phyloP scores from a whole-genome alignment of 1,140 invertebrate species.

The Varroa destructor region DNA sequence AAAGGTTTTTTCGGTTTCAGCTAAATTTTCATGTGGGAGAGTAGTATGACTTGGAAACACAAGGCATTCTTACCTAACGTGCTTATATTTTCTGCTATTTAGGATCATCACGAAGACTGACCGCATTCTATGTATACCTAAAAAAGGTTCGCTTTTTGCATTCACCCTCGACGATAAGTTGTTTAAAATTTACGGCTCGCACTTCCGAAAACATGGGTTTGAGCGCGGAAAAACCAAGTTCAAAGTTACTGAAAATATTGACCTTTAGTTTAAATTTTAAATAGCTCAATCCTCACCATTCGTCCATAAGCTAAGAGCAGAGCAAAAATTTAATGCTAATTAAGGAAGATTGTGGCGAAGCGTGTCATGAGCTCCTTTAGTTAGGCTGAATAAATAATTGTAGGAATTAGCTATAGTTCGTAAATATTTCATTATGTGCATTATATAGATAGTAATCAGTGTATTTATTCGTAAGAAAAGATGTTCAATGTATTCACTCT shows the following conservation, averaged over 20 bases:
- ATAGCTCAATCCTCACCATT: too few species aligned
- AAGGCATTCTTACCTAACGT: slow-evolving; percentile 31
- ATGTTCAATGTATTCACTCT: too few species aligned
- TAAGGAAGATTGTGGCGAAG: not conserved
- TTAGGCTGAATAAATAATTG: slow-evolving; percentile 4
- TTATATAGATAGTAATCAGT: too few species aligned
- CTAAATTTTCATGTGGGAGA: not conserved
- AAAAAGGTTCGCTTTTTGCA: slow-evolving; percentile 51
- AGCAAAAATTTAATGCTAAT: not conserved
- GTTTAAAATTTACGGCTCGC: slow-evolving; percentile 55
- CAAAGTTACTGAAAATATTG: slow-evolving; percentile 41
- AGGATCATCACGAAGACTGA: slow-evolving; percentile 3
- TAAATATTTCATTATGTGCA: not conserved
- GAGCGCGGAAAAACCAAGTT: slow-evolving; percentile 58
- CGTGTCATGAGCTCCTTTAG: not conserved
- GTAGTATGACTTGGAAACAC: slow-evolving; percentile 23
- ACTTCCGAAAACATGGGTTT: slow-evolving; percentile 50
- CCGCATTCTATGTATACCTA: slow-evolving; percentile 51
- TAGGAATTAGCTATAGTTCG: not conserved
- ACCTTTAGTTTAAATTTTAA: not conserved
- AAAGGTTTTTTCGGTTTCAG: slow-evolving; percentile 7
- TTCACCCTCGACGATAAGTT: slow-evolving; percentile 47
- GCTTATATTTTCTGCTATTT: slow-evolving; percentile 35
- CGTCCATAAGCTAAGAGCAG: too few species aligned
- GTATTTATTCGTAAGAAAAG: too few species aligned